Conservation (phyloP, 2,888 invertebrate species). For the Drosophila prolongata region DNA sequence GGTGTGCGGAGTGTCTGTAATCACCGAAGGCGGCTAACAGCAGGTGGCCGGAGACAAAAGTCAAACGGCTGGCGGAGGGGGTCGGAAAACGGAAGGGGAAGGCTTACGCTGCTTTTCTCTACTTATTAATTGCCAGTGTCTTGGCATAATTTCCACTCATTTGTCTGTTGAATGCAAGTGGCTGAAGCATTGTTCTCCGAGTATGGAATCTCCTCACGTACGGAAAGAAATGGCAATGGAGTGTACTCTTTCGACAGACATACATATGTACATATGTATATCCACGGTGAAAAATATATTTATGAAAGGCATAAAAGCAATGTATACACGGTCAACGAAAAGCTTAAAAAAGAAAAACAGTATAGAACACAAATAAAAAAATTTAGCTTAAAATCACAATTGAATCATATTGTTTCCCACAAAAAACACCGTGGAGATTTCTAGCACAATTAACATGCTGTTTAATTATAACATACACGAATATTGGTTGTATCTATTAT, state of each 20-base stretch:
- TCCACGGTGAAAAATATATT: conserved; percentile 1
- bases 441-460: too few species aligned
- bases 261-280: too few species aligned
- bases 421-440: too few species aligned
- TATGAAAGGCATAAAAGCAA: too few species aligned
- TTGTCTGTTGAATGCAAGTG: conserved; percentile 78
- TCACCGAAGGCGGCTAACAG: conserved; percentile 45
- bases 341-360: too few species aligned
- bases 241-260: conserved; percentile 7
- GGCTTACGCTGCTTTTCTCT: conserved; percentile 52
- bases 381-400: too few species aligned
- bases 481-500: too few species aligned
- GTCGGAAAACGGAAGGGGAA: background rate
- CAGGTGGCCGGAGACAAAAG: conserved; percentile 54
- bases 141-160: conserved; percentile 80
- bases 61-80: conserved; percentile 6
- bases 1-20: conserved; percentile 44
- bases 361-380: too few species aligned
- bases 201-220: conserved; percentile 73
- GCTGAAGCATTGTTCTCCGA: conserved; percentile 60
- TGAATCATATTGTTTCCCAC: too few species aligned
- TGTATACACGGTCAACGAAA: too few species aligned
- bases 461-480: too few species aligned
- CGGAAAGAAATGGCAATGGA: conserved; percentile 28
- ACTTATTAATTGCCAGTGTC: conserved; percentile 80